Evolutionary conservation across 2,113 vertebrate genomes (phyloP), one percentile per base, ranked within the genome.

Genomic region (Toxotes jaculatrix): DNA sequence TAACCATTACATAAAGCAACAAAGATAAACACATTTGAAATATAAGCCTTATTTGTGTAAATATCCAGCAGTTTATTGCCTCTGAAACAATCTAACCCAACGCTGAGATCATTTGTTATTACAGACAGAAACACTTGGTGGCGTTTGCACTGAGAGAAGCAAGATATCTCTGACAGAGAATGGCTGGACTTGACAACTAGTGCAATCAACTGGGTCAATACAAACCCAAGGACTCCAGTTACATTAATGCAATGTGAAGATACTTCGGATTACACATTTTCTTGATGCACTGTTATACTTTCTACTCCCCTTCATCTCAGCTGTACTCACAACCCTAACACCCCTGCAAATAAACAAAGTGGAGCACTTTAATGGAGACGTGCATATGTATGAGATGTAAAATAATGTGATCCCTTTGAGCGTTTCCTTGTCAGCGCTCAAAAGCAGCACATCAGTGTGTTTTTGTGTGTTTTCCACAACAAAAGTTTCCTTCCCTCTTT

Each of bases 311-410:
- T 83, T 89, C 82, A 79, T 89, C 84, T 91, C 77, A 87, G 83
- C 86, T 88, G 77, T 77, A 38, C 70, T 87, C 84, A 68, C 83
- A 92, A 40, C 80, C 84, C 75, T 36, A 79, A 81, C 84, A 69
- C 88, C 60, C 60, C 73, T 79, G 81, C 89, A 84, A 93, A 91
- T 83, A 92, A 92, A 89, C 87, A 92, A 84, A 87, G 86, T 85
- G 86, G 70, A 83, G 47, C 81, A 47, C 88, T 88, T 89, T 88
- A 83, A 76, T 79, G 11, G 86, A 82, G 83, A 34, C 90, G 90
- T 93, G 89, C 91, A 93, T 93, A 94, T 93, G 91, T 79, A 93
- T 94, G 93, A 93, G 89, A 89, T 90, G 91, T 83, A 87, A 88
- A 92, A 92, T 77, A 77, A 86, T 87, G 83, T 92, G 84, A 89